Conservation (phyloP, 2,888 invertebrate species). For the Galerucella pusilla region DNA sequence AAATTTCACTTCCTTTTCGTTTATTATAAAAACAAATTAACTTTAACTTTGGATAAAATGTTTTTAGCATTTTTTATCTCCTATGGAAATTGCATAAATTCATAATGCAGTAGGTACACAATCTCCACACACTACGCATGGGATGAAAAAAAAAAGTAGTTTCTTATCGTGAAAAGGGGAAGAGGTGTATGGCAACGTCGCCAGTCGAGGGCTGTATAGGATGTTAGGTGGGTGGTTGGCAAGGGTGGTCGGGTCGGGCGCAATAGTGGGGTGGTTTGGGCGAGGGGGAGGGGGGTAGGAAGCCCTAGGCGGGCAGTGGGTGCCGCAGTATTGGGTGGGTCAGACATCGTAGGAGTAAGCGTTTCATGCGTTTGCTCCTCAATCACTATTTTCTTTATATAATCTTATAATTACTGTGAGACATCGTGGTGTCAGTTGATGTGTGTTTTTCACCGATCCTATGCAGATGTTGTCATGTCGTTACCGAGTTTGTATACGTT, state of each 20-base stretch:
- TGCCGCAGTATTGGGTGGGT: constrained; percentile 67
- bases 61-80: too few relatives aligned
- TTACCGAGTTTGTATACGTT: constrained; percentile 36
- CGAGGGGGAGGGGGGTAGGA: constrained; percentile 60
- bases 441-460: constrained; percentile 29
- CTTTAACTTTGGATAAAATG: too few relatives aligned
- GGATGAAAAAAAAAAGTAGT: constrained; percentile 33
- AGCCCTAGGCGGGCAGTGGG: constrained; percentile 65
- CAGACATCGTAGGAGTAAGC: constrained; percentile 63
- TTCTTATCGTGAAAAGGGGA: constrained; percentile 39
- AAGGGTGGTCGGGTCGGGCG: constrained; percentile 52
- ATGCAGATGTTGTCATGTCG: constrained; percentile 45
- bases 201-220: constrained; percentile 41
- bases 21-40: too few relatives aligned
- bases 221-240: constrained; percentile 44
- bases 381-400: constrained; percentile 42
- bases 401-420: constrained; percentile 33
- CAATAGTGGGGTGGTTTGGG: constrained; percentile 65
- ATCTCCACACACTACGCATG: neutral
- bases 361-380: constrained; percentile 53
- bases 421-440: constrained; percentile 42
- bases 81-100: too few relatives aligned
- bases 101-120: neutral
- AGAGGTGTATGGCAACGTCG: constrained; percentile 46
- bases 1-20: too few relatives aligned